Evolutionary conservation across 2,797 vertebrate species (phyloP).

Genomic region (Silurus lanzhouensis): DNA sequence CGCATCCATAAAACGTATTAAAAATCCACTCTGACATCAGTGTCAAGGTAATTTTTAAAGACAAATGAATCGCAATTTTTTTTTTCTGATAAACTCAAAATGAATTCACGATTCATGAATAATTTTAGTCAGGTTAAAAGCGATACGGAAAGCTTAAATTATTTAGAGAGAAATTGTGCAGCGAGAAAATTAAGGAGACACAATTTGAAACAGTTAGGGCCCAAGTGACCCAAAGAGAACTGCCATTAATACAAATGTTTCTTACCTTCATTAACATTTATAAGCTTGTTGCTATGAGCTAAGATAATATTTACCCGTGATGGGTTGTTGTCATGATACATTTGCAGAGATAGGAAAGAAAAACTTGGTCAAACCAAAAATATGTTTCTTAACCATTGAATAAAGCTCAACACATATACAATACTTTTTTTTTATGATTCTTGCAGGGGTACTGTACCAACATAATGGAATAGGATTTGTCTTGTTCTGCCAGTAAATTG

Average conservation of each 20-base stretch:
- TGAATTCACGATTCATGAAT: slow-evolving; percentile 37
- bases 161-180: slow-evolving; percentile 35
- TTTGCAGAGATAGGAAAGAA: background rate
- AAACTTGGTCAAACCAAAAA: background rate
- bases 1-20: background rate
- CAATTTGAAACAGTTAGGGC: slow-evolving; percentile 19
- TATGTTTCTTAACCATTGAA: background rate
- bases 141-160: slow-evolving; percentile 41
- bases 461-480: background rate
- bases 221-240: background rate
- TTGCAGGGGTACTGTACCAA: too few relatives aligned
- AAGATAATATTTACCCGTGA: background rate
- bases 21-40: slow-evolving; percentile 11
- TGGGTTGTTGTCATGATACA: slow-evolving; percentile 5
- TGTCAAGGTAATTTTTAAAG: slow-evolving; percentile 5
- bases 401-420: too few relatives aligned
- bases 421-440: too few relatives aligned
- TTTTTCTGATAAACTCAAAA: slow-evolving; percentile 36
- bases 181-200: slow-evolving; percentile 18
- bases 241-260: background rate
- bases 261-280: background rate
- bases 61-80: slow-evolving; percentile 24
- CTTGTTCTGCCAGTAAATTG: background rate
- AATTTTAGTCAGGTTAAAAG: slow-evolving; percentile 26
- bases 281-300: background rate